Conservation (phyloP, 2,888 invertebrate genomes). For the Cephus sareptanus region DNA sequence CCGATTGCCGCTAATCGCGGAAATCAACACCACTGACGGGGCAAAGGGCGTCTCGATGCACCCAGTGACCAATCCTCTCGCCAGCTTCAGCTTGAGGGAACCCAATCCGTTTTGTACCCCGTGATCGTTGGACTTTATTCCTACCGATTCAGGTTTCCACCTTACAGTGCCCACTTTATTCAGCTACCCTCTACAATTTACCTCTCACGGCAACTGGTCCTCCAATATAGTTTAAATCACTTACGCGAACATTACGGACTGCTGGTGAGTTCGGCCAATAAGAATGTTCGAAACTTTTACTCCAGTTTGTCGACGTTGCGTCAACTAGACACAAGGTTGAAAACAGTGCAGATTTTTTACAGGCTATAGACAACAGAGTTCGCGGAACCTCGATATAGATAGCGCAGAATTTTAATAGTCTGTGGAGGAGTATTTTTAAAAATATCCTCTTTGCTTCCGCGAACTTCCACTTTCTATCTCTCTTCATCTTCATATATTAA, state of each 20-base stretch:
- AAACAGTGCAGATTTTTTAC: neutral
- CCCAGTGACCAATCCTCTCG: neutral
- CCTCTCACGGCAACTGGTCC: neutral
- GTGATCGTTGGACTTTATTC: neutral
- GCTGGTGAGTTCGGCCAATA: neutral
- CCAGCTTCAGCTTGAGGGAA: neutral
- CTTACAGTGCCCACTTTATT: neutral
- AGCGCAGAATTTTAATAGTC: neutral
- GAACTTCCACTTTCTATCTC: neutral
- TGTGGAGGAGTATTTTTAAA: neutral
- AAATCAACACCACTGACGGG: neutral
- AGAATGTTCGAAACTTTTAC: neutral
- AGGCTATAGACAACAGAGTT: neutral
- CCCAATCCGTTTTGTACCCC: neutral
- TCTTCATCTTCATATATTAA: slow-evolving; percentile 19
- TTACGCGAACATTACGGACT: neutral
- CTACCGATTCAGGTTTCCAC: neutral
- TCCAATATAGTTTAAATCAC: neutral
- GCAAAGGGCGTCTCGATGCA: neutral
- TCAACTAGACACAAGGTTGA: neutral
- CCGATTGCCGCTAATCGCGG: neutral
- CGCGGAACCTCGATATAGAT: neutral
- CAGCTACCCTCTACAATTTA: neutral
- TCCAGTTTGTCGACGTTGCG: neutral
- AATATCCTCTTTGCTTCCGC: neutral